These are phyloP conservation scores for Xerus rutilus DNA, from an alignment of 2,797 vertebrate species.

Conservation along the genomic window DNA sequence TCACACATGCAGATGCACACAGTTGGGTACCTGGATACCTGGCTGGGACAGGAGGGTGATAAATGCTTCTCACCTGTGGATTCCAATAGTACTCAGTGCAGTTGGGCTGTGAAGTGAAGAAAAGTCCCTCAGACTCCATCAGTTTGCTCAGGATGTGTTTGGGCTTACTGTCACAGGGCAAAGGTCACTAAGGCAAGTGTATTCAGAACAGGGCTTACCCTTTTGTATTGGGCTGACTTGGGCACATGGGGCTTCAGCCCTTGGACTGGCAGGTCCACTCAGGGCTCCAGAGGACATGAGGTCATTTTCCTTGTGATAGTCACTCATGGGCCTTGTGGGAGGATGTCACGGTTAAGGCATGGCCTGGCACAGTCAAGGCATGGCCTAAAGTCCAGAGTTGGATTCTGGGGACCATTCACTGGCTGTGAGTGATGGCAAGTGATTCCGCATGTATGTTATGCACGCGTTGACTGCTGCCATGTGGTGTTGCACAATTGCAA, in stretches of 20 bases:
- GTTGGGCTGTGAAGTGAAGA: not conserved
- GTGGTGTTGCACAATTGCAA: too few relatives aligned
- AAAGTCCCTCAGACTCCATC: too few relatives aligned
- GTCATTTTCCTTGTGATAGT: not conserved
- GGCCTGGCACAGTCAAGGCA: not conserved
- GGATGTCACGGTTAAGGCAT: not conserved
- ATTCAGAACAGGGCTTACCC: not conserved
- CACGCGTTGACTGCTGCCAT: too few relatives aligned
- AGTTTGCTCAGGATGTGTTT: too few relatives aligned
- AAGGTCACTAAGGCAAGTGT: too few relatives aligned
- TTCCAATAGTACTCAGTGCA: not conserved
- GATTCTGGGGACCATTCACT: too few relatives aligned
- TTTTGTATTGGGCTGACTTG: not conserved
- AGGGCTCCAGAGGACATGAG: not conserved
- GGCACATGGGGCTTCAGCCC: not conserved
- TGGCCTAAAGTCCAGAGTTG: not conserved
- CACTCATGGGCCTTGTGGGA: not conserved
- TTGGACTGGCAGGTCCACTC: not conserved
- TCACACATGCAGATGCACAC: too few relatives aligned
- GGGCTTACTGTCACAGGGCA: not conserved
- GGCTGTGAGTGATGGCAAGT: not conserved
- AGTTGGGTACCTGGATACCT: too few relatives aligned
- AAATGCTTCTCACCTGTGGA: too few relatives aligned
- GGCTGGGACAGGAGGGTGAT: too few relatives aligned
- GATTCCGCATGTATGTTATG: too few relatives aligned